Evolutionary conservation across 2,888 invertebrate species (phyloP).

Genomic region (Eupeodes luniger): DNA sequence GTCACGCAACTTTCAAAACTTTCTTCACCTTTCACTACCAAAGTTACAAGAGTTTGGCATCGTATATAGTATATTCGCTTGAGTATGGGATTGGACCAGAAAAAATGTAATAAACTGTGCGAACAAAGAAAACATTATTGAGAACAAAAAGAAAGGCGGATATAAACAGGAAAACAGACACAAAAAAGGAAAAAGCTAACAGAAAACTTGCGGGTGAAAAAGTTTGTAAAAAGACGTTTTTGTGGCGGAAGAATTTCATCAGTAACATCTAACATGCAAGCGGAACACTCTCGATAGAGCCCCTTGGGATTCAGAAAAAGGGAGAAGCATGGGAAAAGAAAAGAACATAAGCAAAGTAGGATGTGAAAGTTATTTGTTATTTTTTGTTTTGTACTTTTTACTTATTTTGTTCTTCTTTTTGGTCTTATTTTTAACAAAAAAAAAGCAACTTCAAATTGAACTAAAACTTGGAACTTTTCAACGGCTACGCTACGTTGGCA

Average conservation of each 20-base stretch:
- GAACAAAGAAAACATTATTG: conserved; percentile 72
- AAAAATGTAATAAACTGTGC: conserved; percentile 72
- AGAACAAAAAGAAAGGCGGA: conserved; percentile 42
- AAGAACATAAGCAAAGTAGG: conserved; percentile 68
- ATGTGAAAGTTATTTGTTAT: conserved; percentile 80
- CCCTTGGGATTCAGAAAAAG: conserved; percentile 51
- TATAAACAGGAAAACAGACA: conserved; percentile 42
- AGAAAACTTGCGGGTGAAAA: conserved; percentile 68
- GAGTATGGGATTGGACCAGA: conserved; percentile 33
- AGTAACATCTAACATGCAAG: conserved; percentile 71
- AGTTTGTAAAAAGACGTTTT: conserved; percentile 73
- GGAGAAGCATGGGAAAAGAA: conserved; percentile 46
- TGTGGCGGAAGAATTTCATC: conserved; percentile 74
- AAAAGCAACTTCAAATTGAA: conserved; percentile 59
- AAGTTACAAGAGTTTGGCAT: conserved; percentile 55
- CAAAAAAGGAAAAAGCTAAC: background rate
- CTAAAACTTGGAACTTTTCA: conserved; percentile 61
- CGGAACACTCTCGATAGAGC: conserved; percentile 58
- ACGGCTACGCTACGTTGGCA: conserved; percentile 59
- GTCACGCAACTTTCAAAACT: conserved; percentile 43
- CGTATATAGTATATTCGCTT: conserved; percentile 29
- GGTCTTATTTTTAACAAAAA: background rate
- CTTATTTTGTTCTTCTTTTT: conserved; percentile 5
- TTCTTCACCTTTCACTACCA: conserved; percentile 26
- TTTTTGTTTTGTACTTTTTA: conserved; percentile 33